phyloP scores from a whole-genome alignment of 2,797 vertebrate species.

The Holocentrus rufus region DNA sequence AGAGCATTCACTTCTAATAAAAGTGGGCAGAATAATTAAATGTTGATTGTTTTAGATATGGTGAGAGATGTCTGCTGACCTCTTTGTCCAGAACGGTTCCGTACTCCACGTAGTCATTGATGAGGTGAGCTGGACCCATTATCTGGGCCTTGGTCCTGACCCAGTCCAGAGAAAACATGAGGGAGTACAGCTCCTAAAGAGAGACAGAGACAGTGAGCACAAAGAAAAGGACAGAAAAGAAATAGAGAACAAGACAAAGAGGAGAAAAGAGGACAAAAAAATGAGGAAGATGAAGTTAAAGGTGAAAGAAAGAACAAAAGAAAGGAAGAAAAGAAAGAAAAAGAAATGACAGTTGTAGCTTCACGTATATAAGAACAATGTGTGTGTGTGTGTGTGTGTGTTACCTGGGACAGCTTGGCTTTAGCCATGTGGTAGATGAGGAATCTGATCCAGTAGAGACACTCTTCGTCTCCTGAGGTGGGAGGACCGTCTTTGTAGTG shows the following conservation, averaged over 20 bases:
- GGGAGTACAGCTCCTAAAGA: constrained; percentile 87
- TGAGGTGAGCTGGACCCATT: constrained; percentile 92
- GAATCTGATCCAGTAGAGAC: constrained; percentile 94
- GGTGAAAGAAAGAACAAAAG: background rate
- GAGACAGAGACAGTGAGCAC: background rate
- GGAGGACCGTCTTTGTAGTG: constrained; percentile 79
- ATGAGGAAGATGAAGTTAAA: background rate
- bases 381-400: constrained; percentile 10
- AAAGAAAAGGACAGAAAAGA: background rate
- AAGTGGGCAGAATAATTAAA: too few relatives aligned
- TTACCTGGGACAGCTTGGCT: constrained; percentile 89
- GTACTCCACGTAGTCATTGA: constrained; percentile 94
- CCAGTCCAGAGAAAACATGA: constrained; percentile 98
- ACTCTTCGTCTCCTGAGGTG: constrained; percentile 85
- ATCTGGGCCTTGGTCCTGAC: constrained; percentile 90
- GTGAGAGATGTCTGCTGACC: constrained; percentile 75
- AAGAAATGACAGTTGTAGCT: background rate
- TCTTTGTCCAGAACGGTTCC: constrained; percentile 90
- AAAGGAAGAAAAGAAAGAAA: background rate
- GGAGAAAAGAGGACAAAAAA: background rate
- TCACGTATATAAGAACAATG: too few relatives aligned
- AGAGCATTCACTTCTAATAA: too few relatives aligned
- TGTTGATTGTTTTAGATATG: background rate
- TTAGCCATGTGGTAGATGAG: constrained; percentile 94
- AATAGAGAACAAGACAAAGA: background rate